Evolutionary conservation across 2,888 invertebrate species (phyloP), one percentile per base, ranked within the genome.

Genomic region (Phasia obesa): DNA sequence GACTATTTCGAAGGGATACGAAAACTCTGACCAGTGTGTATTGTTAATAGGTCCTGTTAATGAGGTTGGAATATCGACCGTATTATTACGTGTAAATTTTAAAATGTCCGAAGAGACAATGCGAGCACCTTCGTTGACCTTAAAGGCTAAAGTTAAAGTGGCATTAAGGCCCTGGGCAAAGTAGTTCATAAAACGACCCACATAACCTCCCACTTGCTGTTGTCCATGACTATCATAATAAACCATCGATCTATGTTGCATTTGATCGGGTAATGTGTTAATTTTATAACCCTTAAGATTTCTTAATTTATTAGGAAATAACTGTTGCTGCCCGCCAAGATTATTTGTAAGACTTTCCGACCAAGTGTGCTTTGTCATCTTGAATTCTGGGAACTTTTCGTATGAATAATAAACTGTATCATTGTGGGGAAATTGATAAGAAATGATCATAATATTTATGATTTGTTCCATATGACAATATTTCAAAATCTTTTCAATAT

Each of bases 51-150:
- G n/a, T n/a, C n/a, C n/a, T n/a, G n/a, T n/a, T n/a, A n/a, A n/a
- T n/a, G n/a, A n/a, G n/a, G 76, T 21, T 42, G 81, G 44, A 44
- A 81, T 64, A 57, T 81, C 81, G 5, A 81, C 31, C 2, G 69
- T 55, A 11, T 38, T 38, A 38, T 38, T 38, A 9, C 38, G 47
- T 19, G 73, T 69, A 38, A 11, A 38, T 0, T 69, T 47, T 1
- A 74, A 25, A 6, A 74, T 21, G 13, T 44, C 49, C 1, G 47
- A 1, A 42, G 49, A 59, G 9, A 59, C 4, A 11, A 11, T 38
- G 38, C n/a, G 2, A 13, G 2, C 19, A 25, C 27, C 67, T 19
- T n/a, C 15, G 13, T 57, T 15, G 7, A 64, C n/a, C n/a, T n/a
- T n/a, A n/a, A n/a, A n/a, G n/a, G n/a, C n/a, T n/a, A n/a, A n/a